Evolutionary conservation across 2,797 vertebrate genomes (phyloP).

Genomic region (Petrocephalus schoutedeni): DNA sequence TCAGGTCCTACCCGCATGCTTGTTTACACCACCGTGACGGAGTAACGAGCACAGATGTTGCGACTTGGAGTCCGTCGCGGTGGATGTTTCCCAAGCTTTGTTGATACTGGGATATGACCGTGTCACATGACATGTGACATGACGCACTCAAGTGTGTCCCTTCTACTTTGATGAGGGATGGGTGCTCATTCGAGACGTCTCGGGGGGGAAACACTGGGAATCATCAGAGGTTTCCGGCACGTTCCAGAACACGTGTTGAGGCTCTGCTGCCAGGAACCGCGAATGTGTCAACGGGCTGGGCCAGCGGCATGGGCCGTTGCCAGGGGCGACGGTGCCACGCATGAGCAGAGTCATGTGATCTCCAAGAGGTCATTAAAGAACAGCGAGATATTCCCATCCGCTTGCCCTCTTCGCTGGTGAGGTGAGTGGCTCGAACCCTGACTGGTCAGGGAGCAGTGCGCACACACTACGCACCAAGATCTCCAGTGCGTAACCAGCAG

Average conservation of each 20-base stretch:
- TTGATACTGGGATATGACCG: background rate
- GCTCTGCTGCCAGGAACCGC: background rate
- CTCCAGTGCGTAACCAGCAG: background rate
- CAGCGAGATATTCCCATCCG: background rate
- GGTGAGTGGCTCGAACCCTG: background rate
- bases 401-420: background rate
- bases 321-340: background rate
- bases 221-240: background rate
- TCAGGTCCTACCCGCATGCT: conserved; percentile 12
- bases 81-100: background rate
- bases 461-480: background rate
- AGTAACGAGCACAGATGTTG: conserved; percentile 32
- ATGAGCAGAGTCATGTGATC: background rate
- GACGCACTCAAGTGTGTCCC: background rate
- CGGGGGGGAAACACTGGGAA: background rate
- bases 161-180: background rate
- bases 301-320: background rate
- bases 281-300: background rate
- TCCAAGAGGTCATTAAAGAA: background rate
- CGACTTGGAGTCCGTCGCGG: background rate
- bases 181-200: background rate
- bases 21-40: conserved; percentile 35
- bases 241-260: background rate
- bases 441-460: background rate
- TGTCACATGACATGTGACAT: background rate